Conservation (phyloP, 2,888 invertebrate genomes). For the Acleris cristana region DNA sequence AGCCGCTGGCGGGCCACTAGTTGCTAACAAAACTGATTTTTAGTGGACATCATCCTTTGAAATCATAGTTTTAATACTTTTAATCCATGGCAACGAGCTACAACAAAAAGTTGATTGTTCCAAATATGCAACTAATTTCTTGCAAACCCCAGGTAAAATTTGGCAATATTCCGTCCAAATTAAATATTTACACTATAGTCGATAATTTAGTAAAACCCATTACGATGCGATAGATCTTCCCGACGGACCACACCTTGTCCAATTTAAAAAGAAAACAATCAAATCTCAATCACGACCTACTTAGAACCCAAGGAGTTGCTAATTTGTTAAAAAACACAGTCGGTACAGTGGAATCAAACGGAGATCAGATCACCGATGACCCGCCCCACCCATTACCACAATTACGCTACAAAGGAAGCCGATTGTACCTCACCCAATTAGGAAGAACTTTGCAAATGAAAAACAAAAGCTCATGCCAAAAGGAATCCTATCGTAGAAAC, state of each 20-base stretch:
- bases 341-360: constrained; percentile 58
- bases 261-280: constrained; percentile 40
- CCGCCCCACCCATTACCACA: constrained; percentile 46
- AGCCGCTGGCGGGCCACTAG: too few relatives aligned
- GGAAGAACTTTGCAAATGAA: background rate
- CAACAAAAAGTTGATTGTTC: too few relatives aligned
- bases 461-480: background rate
- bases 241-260: constrained; percentile 52
- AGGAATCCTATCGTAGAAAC: background rate
- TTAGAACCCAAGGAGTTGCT: constrained; percentile 56
- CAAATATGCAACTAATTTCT: too few relatives aligned
- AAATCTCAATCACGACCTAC: constrained; percentile 54
- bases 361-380: constrained; percentile 49
- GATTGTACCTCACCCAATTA: constrained; percentile 41
- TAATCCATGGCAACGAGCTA: too few relatives aligned
- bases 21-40: too few relatives aligned
- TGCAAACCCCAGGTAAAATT: too few relatives aligned
- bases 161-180: background rate
- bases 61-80: too few relatives aligned
- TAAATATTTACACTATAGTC: background rate
- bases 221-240: constrained; percentile 20
- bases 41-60: too few relatives aligned
- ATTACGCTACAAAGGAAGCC: constrained; percentile 53
- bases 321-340: constrained; percentile 66
- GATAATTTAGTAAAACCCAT: background rate